Conservation (phyloP, 2,113 vertebrate species). For the Cynopterus brachyotis region DNA sequence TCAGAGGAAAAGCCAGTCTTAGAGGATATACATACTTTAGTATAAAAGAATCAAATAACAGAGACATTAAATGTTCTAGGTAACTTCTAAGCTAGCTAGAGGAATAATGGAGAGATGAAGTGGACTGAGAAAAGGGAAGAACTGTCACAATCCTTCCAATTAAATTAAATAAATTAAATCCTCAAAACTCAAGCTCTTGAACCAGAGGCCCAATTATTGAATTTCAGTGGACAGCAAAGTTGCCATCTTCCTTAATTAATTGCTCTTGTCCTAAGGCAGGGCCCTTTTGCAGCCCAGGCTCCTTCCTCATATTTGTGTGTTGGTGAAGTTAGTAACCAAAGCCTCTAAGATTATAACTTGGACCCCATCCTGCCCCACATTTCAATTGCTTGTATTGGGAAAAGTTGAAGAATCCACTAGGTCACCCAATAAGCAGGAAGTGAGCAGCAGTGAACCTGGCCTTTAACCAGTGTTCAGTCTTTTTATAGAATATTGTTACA, state of each 20-base stretch:
- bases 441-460: neutral
- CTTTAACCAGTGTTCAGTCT: neutral
- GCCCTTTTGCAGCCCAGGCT: neutral
- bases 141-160: neutral
- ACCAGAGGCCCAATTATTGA: neutral
- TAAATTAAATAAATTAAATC: neutral
- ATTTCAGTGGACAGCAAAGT: neutral
- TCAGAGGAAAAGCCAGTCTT: neutral
- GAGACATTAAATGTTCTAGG: neutral
- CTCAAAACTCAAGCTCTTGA: neutral
- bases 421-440: neutral
- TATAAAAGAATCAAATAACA: neutral
- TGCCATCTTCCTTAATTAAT: neutral
- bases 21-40: neutral
- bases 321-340: neutral
- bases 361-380: neutral
- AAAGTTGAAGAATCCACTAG: neutral
- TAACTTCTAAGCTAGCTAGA: neutral
- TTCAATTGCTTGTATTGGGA: neutral
- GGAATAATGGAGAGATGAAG: neutral
- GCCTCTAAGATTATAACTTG: neutral
- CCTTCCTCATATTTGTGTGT: neutral
- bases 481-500: neutral
- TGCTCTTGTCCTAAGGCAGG: neutral
- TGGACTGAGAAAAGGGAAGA: neutral